Conservation (phyloP, 2,797 vertebrate genomes). For the Molossus alvarezi region DNA sequence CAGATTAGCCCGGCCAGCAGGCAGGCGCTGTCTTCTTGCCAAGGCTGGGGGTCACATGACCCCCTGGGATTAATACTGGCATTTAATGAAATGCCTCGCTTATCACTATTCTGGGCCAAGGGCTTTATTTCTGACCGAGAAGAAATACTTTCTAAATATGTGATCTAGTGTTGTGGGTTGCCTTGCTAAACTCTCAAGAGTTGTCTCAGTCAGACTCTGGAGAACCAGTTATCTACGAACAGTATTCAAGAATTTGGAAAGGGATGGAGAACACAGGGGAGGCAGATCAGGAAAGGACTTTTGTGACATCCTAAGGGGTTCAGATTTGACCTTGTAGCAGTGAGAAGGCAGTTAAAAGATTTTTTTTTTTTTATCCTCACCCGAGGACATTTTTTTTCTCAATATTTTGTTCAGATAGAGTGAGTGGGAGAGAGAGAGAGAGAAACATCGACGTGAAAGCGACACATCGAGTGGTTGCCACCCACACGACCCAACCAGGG, state of each 20-base stretch:
- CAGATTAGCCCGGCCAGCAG: slow-evolving; percentile 77
- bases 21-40: slow-evolving; percentile 75
- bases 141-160: slow-evolving; percentile 78
- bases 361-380: too few relatives aligned
- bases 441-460: too few relatives aligned
- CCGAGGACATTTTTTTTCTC: too few relatives aligned
- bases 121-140: slow-evolving; percentile 82
- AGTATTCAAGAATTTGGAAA: background rate
- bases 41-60: slow-evolving; percentile 74
- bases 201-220: background rate
- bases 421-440: too few relatives aligned
- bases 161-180: slow-evolving; percentile 54
- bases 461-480: too few relatives aligned
- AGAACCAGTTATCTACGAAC: slow-evolving; percentile 14
- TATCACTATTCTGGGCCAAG: slow-evolving; percentile 78
- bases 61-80: slow-evolving; percentile 80
- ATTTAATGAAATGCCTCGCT: slow-evolving; percentile 85
- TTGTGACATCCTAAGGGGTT: background rate
- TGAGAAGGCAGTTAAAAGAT: background rate
- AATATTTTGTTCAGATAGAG: too few relatives aligned
- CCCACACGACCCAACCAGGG: too few relatives aligned
- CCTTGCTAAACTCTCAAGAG: slow-evolving; percentile 16
- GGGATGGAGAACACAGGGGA: background rate
- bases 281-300: background rate
- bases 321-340: background rate